phyloP scores from a whole-genome alignment of 2,888 invertebrate species.

The Hyles lineata region DNA sequence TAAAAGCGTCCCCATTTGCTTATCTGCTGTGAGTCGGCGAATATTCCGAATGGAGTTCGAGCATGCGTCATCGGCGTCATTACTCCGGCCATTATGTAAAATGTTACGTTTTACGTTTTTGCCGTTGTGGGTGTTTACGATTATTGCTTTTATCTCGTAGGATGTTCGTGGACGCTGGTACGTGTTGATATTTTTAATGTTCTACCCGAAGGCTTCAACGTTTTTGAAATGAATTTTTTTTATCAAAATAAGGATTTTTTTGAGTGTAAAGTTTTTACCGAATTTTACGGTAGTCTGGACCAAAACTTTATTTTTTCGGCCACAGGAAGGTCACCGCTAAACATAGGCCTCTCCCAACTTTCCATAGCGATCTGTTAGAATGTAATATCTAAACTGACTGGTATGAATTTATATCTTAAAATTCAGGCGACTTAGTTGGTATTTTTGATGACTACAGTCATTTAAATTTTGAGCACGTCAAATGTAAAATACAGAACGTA shows the following conservation, averaged over 20 bases:
- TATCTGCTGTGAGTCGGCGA: slow-evolving; percentile 69
- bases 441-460: too few relatives aligned
- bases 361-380: too few relatives aligned
- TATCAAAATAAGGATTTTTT: neutral
- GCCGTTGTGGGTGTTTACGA: slow-evolving; percentile 20
- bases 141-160: slow-evolving; percentile 20
- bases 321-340: too few relatives aligned
- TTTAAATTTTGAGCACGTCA: too few relatives aligned
- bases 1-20: slow-evolving; percentile 60
- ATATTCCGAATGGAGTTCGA: slow-evolving; percentile 63
- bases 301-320: too few relatives aligned
- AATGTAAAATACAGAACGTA: too few relatives aligned
- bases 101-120: slow-evolving; percentile 35
- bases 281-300: neutral
- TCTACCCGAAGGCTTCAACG: neutral
- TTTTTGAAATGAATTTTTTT: too few relatives aligned
- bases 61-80: slow-evolving; percentile 67
- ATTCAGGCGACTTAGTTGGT: too few relatives aligned
- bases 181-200: slow-evolving; percentile 23
- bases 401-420: too few relatives aligned
- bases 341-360: too few relatives aligned
- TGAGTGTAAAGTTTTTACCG: neutral
- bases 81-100: slow-evolving; percentile 57
- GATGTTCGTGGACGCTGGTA: neutral
- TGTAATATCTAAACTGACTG: too few relatives aligned